Base-by-base conservation (phyloP, 37 sponge, comb jelly and placozoan genomes). In the Ianthella basta region DNA sequence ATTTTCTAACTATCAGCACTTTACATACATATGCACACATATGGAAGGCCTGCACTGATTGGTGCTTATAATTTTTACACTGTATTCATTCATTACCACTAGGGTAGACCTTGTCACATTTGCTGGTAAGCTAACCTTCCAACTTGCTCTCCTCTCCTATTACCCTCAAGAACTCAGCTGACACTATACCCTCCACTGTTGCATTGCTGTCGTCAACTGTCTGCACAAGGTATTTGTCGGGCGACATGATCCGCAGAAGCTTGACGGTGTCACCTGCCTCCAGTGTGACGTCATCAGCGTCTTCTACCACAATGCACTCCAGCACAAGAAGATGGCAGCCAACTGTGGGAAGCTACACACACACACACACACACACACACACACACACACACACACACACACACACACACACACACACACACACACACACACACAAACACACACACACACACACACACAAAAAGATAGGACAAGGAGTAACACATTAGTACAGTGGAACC, bases 221-320 rank as follows among this genome's bases (percentile, higher is more conserved):
- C 2, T 77, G 60, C 19, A 92, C 92, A 0, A 86, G 64, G 10
- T 61, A 61, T 5, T 61, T n/a, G 24, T n/a, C 24, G 5, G 29
- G 29, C 8, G 81, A 27, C 53, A 84, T 85, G 55, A 83, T 60
- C 40, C 80, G 81, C 25, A 88, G 84, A 0, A 92, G 86, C 63
- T 85, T 69, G 60, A 92, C 92, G n/a, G 83, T 70, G 4, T 92
- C 92, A 18, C 92, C 92, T 18, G 89, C 86, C 38, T 88, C 86
- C 35, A 92, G 61, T 38, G 59, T 60, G 27, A 86, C 39, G 50
- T 92, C 92, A 50, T 91, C 92, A 4, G 83, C 86, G 20, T 88
- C 92, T 33, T 92, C 92, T 79, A 92, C 60, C 30, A 92, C 89
- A 59, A 92, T 88, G 34, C 89, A 83, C 83, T 92, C 92, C 89